Base-by-base conservation (phyloP, 2,888 invertebrate species). In the Aradus depressus region DNA sequence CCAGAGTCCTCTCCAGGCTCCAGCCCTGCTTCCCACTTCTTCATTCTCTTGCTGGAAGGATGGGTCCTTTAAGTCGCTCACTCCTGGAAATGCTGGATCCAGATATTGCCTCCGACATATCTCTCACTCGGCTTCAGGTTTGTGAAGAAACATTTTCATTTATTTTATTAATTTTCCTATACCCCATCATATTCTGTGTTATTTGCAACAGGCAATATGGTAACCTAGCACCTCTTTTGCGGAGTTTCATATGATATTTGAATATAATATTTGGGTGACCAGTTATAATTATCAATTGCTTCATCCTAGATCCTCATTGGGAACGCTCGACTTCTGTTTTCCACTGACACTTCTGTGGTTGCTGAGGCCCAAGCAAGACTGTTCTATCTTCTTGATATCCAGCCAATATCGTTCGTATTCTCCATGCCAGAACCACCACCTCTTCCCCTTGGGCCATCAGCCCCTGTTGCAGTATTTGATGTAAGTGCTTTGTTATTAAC, bases 51-150 rank as follows among this genome's bases (percentile, higher is more conserved):
- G 74, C 75, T 0, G 71, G 60, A 66, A 75, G 66, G 68, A 72
- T 59, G 63, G 74, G 63, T 10, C 37, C 67, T 52, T 58, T 74
- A 65, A 81, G 81, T 0, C 72, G 76, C 64, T 73, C 76, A 2
- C 69, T 82, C 42, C 71, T 77, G 55, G 76, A 75, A 61, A 75
- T 81, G 19, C 65, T 80, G 14, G 80, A 82, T 64, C 72, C 73
- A 0, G 80, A 81, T 57, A 72, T 77, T 61, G 76, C 76, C 1
- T 21, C 42, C 18, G 23, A 42, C 19, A 26, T 42, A 1, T 14
- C 34, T 14, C 14, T 47, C 38, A 44, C 37, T 23, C 22, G 22
- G 12, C 14, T 38, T n/a, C 47, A 47, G 47, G 47, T 25, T 18
- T 31, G 18, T 2, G 4, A 21, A 5, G 10, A 6, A 14, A 10